These are phyloP conservation scores for Stenoptilia bipunctidactyla DNA, from an alignment of 2,888 invertebrate species.

Conservation along the genomic window DNA sequence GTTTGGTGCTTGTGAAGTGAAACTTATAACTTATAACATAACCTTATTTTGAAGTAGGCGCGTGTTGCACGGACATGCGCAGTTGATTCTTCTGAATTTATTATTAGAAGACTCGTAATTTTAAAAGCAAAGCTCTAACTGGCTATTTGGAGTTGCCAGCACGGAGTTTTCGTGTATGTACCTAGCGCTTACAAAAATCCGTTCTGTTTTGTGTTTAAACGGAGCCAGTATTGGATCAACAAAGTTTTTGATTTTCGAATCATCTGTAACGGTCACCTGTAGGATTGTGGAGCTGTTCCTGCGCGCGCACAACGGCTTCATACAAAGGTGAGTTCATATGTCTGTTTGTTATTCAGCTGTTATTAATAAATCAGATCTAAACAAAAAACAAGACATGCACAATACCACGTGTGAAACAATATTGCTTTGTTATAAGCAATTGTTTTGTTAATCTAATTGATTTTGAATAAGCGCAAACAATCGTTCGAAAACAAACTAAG, in stretches of 20 bases:
- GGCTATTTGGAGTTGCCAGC: slow-evolving; percentile 29
- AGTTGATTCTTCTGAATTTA: slow-evolving; percentile 47
- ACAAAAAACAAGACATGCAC: too few relatives aligned
- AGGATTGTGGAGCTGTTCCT: slow-evolving; percentile 61
- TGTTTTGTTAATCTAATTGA: too few relatives aligned
- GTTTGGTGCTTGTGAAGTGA: slow-evolving; percentile 34
- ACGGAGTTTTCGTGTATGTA: not conserved
- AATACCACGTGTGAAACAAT: too few relatives aligned
- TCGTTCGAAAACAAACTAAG: too few relatives aligned
- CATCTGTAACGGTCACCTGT: slow-evolving; percentile 60
- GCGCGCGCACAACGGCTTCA: slow-evolving; percentile 62
- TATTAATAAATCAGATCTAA: too few relatives aligned
- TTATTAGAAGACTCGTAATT: slow-evolving; percentile 57
- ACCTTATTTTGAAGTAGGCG: slow-evolving; percentile 59
- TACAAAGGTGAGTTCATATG: slow-evolving; percentile 45
- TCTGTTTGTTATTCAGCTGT: not conserved
- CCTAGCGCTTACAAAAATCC: not conserved
- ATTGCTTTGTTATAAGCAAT: too few relatives aligned
- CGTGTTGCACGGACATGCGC: slow-evolving; percentile 64
- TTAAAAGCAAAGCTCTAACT: slow-evolving; percentile 59
- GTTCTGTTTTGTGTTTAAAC: slow-evolving; percentile 41
- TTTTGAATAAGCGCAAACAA: too few relatives aligned
- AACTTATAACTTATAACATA: slow-evolving; percentile 59
- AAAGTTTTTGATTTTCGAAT: slow-evolving; percentile 37
- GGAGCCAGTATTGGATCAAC: slow-evolving; percentile 18